These are phyloP conservation scores for Petrocephalus sullivani DNA, from an alignment of 2,797 vertebrate species.

Conservation along the genomic window DNA sequence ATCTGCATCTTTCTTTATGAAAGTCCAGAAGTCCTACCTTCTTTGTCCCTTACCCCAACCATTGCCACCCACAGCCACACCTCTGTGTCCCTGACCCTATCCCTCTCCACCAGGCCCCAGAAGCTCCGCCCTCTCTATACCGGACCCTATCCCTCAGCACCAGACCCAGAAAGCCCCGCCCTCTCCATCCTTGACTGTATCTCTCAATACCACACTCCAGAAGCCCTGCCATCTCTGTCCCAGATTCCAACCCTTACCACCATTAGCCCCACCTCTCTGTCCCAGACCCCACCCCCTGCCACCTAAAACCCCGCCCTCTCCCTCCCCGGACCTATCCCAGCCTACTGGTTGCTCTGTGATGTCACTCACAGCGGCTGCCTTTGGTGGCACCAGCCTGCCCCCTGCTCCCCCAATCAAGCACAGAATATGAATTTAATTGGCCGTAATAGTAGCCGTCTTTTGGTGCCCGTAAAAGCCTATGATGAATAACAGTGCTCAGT, in stretches of 20 bases:
- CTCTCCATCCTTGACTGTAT: too few species aligned
- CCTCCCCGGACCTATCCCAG: not conserved
- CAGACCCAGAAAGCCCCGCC: not conserved
- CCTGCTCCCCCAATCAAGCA: not conserved
- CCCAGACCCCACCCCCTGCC: too few species aligned
- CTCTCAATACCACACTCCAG: too few species aligned
- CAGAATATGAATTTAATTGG: not conserved
- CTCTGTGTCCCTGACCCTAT: not conserved
- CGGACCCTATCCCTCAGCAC: not conserved
- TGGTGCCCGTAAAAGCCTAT: not conserved
- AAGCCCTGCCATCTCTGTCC: too few species aligned
- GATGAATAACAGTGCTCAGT: not conserved
- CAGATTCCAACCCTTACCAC: too few species aligned
- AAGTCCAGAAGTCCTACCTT: not conserved
- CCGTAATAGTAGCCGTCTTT: not conserved
- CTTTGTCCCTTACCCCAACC: not conserved
- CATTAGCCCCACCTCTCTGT: too few species aligned
- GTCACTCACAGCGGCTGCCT: not conserved
- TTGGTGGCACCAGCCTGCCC: not conserved
- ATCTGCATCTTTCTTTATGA: too few species aligned
- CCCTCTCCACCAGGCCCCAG: not conserved
- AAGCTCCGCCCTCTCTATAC: not conserved
- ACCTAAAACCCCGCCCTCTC: not conserved
- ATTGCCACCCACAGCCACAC: too few species aligned
- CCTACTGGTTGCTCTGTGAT: not conserved